Evolutionary conservation across 2,113 vertebrate species (phyloP), one percentile per base, ranked within the genome.

Genomic region (Asarcornis scutulata): DNA sequence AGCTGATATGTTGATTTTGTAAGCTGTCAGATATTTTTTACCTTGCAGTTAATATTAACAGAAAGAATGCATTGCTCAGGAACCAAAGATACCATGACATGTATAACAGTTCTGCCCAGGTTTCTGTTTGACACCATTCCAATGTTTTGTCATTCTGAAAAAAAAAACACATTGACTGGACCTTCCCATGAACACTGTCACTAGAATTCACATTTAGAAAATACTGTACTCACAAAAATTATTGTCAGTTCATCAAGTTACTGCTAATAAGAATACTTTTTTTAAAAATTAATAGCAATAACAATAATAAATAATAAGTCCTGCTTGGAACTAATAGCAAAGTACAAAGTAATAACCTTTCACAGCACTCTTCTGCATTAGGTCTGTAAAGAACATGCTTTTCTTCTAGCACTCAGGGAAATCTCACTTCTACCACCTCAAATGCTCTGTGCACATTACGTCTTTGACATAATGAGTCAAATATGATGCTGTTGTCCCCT

Each of bases 11-110:
- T 92, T 72, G 21, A 74, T 96, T 94, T 96, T 96, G 72, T 86
- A 93, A 97, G 94, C 88, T 91, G 56, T 52, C 81, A 87, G 95
- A 89, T 77, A 71, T 27, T 53, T 87, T 95, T 92, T 83, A 77
- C 36, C 32, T 88, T 78, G 52, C 86, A 96, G 94, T 96, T 96
- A 89, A 88, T 94, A 79, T 82, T 91, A 86, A 93, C 92, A 95
- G 77, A 34, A 14, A 90, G 29, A 95, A 96, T 56, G 2, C 7
- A 82, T 38, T 92, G 17, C 68, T 75, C 56, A 83, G 46, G 26
- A 96, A 27, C 9, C 40, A 92, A 96, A 95, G 55, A 40, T 68
- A 53, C 31, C 11, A 10, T 55, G 74, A 78, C 32, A 82, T 23
- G 58, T 58, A 5, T 26, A 83, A 62, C 76, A 71, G 50, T 79